These are phyloP conservation scores for Cyprinodon brontotheroides DNA, from an alignment of 2,113 vertebrate species.

Conservation along the genomic window DNA sequence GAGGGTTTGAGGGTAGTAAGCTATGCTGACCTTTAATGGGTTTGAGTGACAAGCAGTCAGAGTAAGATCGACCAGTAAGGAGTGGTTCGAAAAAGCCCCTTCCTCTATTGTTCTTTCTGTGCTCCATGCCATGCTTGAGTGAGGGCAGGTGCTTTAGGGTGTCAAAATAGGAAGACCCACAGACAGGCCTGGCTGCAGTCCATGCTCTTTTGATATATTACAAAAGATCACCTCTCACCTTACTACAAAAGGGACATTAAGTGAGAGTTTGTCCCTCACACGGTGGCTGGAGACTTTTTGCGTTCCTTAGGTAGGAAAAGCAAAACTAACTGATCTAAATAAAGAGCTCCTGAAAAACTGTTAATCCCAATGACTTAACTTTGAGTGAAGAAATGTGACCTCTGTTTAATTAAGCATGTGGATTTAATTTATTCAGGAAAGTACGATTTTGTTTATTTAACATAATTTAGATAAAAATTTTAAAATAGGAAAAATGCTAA, in stretches of 20 bases:
- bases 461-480: neutral
- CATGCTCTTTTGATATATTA: conserved; percentile 78
- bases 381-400: too few species aligned
- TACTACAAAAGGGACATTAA: conserved; percentile 55
- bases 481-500: conserved; percentile 2
- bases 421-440: neutral
- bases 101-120: conserved; percentile 71
- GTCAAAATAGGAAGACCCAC: conserved; percentile 81
- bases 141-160: conserved; percentile 78
- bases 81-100: conserved; percentile 69
- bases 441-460: neutral
- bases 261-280: conserved; percentile 63
- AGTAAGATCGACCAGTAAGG: conserved; percentile 47
- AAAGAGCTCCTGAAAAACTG: conserved; percentile 66
- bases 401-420: neutral
- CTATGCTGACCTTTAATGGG: conserved; percentile 64
- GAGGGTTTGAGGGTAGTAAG: conserved; percentile 44
- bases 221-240: conserved; percentile 73
- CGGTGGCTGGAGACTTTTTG: conserved; percentile 33
- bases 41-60: conserved; percentile 71
- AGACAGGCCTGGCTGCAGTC: conserved; percentile 75
- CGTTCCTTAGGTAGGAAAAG: conserved; percentile 42
- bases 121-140: conserved; percentile 69
- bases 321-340: conserved; percentile 59
- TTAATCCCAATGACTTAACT: too few species aligned